Evolutionary conservation across 2,113 vertebrate species (phyloP), one percentile per base, ranked within the genome.

Genomic region (Elephantulus edwardii): DNA sequence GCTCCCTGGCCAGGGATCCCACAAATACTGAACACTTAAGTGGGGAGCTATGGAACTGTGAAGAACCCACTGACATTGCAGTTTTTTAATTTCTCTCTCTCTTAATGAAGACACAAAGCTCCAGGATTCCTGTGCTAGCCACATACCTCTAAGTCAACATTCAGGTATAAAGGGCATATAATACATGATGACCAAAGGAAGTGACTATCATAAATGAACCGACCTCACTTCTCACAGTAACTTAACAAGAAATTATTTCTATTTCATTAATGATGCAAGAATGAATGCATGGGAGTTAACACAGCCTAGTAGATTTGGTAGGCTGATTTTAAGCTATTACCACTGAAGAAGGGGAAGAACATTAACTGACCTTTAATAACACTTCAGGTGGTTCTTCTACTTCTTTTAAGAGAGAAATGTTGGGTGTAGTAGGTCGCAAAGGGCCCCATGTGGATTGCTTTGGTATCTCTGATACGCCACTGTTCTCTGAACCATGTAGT

Each of bases 331-430:
- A 33, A 17, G 24, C 22, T 11, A 20, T n/a, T 6, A 20, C 22
- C 48, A 26, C 19, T 10, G 10, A 48, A 9, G 22, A 46, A 11
- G 75, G 33, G n/a, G 16, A 71, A 26, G 46, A 87, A 19, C 28
- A 81, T 12, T 30, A 54, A 77, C 97, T 96, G 90, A 97, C 96
- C 95, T 96, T 20, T 12, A 52, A 44, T n/a, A 48, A 75, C 35
- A 79, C 52, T 6, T 77, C 11, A 20, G 76, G 12, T 46, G 96
- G 71, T 30, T 86, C 90, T 30, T 86, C 90, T 35, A 38, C 80
- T 28, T 94, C 87, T 85, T 71, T 86, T 62, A 91, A 81, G 68
- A 94, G 92, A 26, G 3, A 20, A 19, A 82, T 1, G 10, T 87
- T 72, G 5, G 81, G 42, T 38, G 93, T 86, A 8, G 38, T 2